Conservation (phyloP, 2,888 invertebrate species). For the Creontiades dilutus region DNA sequence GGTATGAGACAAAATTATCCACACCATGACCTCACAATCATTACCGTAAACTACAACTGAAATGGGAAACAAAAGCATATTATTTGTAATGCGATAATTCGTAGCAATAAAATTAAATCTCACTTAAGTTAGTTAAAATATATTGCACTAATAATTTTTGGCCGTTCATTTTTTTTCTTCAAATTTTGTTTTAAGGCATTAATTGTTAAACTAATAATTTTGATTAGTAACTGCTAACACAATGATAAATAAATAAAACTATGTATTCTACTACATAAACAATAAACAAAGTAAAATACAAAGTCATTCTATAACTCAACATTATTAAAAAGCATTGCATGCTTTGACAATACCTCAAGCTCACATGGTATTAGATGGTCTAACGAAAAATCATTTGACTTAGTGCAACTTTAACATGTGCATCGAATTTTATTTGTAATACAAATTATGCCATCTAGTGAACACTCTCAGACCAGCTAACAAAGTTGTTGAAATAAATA, state of each 20-base stretch:
- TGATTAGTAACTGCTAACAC: conserved; percentile 60
- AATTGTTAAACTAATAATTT: conserved; percentile 35
- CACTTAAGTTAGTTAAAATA: conserved; percentile 25
- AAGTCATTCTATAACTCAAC: conserved; percentile 55
- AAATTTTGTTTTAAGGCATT: not conserved
- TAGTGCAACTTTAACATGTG: conserved; percentile 64
- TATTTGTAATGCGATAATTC: not conserved
- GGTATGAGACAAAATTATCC: too few species aligned
- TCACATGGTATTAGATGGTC: not conserved
- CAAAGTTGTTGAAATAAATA: too few species aligned
- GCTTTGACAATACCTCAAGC: conserved; percentile 41
- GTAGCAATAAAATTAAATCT: not conserved
- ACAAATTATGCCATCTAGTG: not conserved
- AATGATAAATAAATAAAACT: conserved; percentile 59
- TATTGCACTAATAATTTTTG: conserved; percentile 61
- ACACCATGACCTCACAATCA: too few species aligned
- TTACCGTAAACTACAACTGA: too few species aligned
- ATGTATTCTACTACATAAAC: conserved; percentile 57
- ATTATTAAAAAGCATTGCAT: conserved; percentile 69
- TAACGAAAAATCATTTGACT: conserved; percentile 53
- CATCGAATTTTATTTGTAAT: conserved; percentile 47
- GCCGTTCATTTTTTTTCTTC: not conserved
- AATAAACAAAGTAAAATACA: conserved; percentile 52
- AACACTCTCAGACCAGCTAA: conserved; percentile 5
- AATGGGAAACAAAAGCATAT: too few species aligned